These are phyloP conservation scores for Falco cherrug DNA, from an alignment of 2,797 vertebrate species.

Conservation along the genomic window DNA sequence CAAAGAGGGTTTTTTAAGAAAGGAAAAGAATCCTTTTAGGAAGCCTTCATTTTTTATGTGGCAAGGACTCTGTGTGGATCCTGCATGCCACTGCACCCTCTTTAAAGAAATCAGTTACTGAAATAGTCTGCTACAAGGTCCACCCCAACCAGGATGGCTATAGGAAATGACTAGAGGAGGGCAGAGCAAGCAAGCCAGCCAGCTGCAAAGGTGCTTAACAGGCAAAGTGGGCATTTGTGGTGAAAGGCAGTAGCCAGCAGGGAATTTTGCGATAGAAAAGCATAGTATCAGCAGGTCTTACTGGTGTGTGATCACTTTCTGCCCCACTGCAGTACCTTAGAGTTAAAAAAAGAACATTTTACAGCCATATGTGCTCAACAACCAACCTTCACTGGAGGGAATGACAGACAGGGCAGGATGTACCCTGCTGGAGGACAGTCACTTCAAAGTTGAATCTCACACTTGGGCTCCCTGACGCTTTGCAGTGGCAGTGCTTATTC, in stretches of 20 bases:
- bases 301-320: background rate
- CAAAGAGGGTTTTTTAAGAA: background rate
- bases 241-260: background rate
- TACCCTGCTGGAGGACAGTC: background rate
- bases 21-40: background rate
- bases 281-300: background rate
- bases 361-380: background rate
- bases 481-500: background rate
- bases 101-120: background rate
- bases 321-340: background rate
- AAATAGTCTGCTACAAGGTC: background rate
- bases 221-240: background rate
- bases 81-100: background rate
- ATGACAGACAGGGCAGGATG: background rate
- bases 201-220: background rate
- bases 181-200: background rate
- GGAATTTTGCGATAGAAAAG: background rate
- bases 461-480: background rate
- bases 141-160: background rate
- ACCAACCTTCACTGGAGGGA: background rate
- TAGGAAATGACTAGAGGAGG: background rate
- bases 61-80: slow-evolving; percentile 27
- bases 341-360: background rate
- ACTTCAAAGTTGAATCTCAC: background rate
- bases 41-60: background rate